phyloP scores from a whole-genome alignment of 2,888 invertebrate genomes.

The Eristalis intricaria region DNA sequence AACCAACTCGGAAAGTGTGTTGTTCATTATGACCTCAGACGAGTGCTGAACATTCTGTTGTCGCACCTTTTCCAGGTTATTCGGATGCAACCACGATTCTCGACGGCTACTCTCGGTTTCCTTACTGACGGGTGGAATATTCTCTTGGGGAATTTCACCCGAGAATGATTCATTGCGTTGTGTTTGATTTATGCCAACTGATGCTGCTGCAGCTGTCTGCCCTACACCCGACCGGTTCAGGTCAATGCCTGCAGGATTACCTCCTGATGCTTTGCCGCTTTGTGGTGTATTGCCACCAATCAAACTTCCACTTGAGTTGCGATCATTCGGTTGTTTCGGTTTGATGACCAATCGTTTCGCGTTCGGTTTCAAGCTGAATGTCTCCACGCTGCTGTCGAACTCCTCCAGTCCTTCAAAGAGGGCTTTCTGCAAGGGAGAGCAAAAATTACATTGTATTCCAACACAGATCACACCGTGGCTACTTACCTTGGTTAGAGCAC shows the following conservation, averaged over 20 bases:
- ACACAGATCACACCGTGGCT: background rate
- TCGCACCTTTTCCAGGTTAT: constrained; percentile 78
- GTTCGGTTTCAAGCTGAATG: constrained; percentile 84
- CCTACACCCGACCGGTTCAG: background rate
- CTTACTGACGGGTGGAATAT: constrained; percentile 51
- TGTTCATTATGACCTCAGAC: constrained; percentile 75
- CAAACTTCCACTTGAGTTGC: constrained; percentile 52
- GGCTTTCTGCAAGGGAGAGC: constrained; percentile 83
- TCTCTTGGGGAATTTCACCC: constrained; percentile 73
- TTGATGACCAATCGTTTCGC: constrained; percentile 89
- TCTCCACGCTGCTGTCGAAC: constrained; percentile 86
- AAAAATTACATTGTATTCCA: background rate
- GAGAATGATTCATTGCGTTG: constrained; percentile 74
- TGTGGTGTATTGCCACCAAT: constrained; percentile 33
- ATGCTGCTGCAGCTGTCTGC: background rate
- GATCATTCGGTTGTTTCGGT: constrained; percentile 79
- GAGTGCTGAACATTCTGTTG: constrained; percentile 76
- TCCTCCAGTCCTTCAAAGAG: constrained; percentile 94
- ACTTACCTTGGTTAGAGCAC: constrained; percentile 75
- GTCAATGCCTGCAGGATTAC: constrained; percentile 19
- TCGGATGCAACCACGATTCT: constrained; percentile 80
- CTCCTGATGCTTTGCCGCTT: constrained; percentile 5
- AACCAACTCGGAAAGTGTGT: constrained; percentile 78
- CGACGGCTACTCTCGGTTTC: constrained; percentile 76
- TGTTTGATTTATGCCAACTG: background rate